These are phyloP conservation scores for Carabus problematicus DNA, from an alignment of 2,888 invertebrate species.

Conservation along the genomic window DNA sequence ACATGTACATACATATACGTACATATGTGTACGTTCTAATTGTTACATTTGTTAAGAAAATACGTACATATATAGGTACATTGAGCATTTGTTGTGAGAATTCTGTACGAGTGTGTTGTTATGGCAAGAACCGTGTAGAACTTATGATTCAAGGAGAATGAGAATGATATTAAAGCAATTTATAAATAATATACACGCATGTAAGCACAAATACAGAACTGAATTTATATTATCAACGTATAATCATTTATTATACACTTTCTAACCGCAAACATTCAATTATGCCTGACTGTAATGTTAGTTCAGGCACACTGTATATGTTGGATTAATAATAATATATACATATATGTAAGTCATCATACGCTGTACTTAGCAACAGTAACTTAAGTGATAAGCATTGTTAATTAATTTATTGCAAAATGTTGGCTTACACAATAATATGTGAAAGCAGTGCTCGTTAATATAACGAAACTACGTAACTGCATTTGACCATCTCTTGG, in stretches of 20 bases:
- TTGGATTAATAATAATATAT: too few species aligned
- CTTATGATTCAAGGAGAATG: background rate
- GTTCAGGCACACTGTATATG: too few species aligned
- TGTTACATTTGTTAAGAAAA: too few species aligned
- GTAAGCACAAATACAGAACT: conserved; percentile 5
- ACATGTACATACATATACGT: too few species aligned
- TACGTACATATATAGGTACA: too few species aligned
- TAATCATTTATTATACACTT: too few species aligned
- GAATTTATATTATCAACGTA: conserved; percentile 1
- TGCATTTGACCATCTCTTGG: background rate
- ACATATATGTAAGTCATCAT: conserved; percentile 24
- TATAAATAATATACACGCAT: too few species aligned
- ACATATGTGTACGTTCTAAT: too few species aligned
- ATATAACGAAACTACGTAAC: conserved; percentile 15
- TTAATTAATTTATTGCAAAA: conserved; percentile 27
- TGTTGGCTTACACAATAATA: conserved; percentile 12
- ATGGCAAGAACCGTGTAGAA: background rate
- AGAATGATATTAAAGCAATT: background rate
- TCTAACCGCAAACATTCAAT: too few species aligned
- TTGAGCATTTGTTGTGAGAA: too few species aligned
- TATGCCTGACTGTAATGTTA: too few species aligned
- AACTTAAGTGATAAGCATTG: conserved; percentile 28
- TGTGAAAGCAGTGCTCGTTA: conserved; percentile 20
- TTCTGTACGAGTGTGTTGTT: too few species aligned
- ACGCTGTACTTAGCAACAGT: conserved; percentile 17